Percentiles rank a stretch among this genome's conserved stretches.
Conservation (phyloP, 2,113 vertebrate genomes). For the Cranoglanis bouderius region DNA sequence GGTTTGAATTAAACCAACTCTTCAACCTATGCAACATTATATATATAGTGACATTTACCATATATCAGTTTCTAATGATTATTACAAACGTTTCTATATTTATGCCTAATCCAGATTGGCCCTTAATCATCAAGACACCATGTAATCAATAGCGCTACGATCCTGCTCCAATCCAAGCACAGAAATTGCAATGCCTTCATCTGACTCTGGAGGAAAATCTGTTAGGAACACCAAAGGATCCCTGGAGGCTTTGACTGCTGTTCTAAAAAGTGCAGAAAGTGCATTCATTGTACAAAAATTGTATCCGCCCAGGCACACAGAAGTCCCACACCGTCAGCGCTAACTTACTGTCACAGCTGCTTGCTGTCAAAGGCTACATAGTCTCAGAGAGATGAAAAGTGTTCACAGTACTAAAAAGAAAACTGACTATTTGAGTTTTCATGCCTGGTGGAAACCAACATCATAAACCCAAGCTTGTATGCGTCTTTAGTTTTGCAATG, state of each 20-base stretch:
- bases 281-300: neutral
- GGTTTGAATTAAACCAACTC: neutral
- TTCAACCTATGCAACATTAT: neutral
- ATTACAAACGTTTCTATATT: neutral
- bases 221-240: slow-evolving; percentile 2
- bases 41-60: neutral
- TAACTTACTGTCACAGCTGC: neutral
- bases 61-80: neutral
- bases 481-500: neutral
- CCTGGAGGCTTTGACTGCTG: neutral
- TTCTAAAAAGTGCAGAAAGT: neutral
- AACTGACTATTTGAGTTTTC: neutral
- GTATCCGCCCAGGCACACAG: neutral
- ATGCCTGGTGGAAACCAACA: neutral
- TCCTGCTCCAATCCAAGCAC: neutral
- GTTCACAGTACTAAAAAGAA: neutral
- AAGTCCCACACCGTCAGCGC: neutral
- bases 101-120: neutral
- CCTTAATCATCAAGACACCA: neutral
- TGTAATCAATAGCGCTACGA: neutral
- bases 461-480: neutral
- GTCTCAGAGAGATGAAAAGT: neutral
- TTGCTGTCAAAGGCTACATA: neutral
- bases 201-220: neutral
- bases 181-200: neutral